Conservation (phyloP, 2,888 invertebrate species). For the Eupithecia subfuscata region DNA sequence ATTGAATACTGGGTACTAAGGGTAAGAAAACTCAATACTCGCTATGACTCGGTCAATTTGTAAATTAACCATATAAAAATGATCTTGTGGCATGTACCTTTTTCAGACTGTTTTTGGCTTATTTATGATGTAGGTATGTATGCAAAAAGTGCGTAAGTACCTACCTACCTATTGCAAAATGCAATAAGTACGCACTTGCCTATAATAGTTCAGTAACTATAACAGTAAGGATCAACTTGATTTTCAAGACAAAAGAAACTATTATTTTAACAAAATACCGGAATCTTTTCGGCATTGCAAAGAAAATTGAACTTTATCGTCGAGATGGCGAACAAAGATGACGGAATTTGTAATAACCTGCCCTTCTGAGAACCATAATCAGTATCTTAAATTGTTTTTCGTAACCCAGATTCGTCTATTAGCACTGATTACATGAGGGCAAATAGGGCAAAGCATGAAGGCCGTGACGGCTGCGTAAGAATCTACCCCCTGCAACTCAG, state of each 20-base stretch:
- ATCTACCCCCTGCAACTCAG: too few species aligned
- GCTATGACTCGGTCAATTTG: too few species aligned
- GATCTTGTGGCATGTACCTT: too few species aligned
- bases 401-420: slow-evolving; percentile 26
- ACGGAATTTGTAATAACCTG: slow-evolving; percentile 45
- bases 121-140: too few species aligned
- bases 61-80: too few species aligned
- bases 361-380: slow-evolving; percentile 38
- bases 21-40: too few species aligned
- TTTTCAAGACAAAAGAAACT: neutral
- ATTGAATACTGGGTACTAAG: too few species aligned
- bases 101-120: too few species aligned
- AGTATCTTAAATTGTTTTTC: slow-evolving; percentile 43
- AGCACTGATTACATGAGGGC: slow-evolving; percentile 21
- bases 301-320: neutral
- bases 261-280: neutral
- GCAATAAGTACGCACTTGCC: too few species aligned
- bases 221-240: too few species aligned
- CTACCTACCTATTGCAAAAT: neutral
- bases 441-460: neutral
- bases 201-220: neutral
- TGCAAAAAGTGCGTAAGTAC: too few species aligned
- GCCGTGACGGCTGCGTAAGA: too few species aligned
- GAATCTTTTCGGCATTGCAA: neutral
- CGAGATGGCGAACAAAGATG: slow-evolving; percentile 27